phyloP scores from a whole-genome alignment of 2,888 invertebrate genomes.

The Alcis repandata region DNA sequence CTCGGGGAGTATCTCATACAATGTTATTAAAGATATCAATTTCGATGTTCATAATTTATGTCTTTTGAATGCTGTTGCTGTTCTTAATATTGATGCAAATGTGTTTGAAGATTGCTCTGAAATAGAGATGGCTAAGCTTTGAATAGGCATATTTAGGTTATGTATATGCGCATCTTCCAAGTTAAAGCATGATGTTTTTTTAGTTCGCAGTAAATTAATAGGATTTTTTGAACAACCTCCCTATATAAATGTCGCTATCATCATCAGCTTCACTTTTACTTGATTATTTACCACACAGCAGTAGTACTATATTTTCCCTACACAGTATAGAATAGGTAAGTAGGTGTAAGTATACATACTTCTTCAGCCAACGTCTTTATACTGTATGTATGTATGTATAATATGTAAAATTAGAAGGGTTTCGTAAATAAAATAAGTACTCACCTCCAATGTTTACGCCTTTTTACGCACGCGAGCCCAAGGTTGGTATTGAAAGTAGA shows the following conservation, averaged over 20 bases:
- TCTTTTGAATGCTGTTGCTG: not conserved
- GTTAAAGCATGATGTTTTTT: too few species aligned
- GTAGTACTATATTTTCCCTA: too few species aligned
- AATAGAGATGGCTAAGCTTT: too few species aligned
- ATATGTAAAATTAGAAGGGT: constrained; percentile 30
- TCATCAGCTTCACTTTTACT: too few species aligned
- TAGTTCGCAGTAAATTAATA: too few species aligned
- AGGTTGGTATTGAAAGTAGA: constrained; percentile 47
- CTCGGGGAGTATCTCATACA: constrained; percentile 53
- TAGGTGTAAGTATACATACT: not conserved
- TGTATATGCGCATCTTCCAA: too few species aligned
- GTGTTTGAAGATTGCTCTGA: too few species aligned
- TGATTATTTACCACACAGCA: too few species aligned
- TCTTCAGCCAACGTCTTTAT: not conserved
- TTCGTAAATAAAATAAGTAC: constrained; percentile 35
- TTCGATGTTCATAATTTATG: constrained; percentile 27
- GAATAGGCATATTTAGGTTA: too few species aligned
- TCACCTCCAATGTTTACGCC: constrained; percentile 40
- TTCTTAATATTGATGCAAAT: not conserved
- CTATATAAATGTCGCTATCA: too few species aligned
- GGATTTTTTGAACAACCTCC: too few species aligned
- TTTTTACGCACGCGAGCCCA: constrained; percentile 41
- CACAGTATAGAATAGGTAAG: too few species aligned
- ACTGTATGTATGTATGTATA: constrained; percentile 14
- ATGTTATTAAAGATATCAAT: constrained; percentile 46